Evolutionary conservation across 2,888 invertebrate genomes (phyloP).

Genomic region (Eilema griseolum): DNA sequence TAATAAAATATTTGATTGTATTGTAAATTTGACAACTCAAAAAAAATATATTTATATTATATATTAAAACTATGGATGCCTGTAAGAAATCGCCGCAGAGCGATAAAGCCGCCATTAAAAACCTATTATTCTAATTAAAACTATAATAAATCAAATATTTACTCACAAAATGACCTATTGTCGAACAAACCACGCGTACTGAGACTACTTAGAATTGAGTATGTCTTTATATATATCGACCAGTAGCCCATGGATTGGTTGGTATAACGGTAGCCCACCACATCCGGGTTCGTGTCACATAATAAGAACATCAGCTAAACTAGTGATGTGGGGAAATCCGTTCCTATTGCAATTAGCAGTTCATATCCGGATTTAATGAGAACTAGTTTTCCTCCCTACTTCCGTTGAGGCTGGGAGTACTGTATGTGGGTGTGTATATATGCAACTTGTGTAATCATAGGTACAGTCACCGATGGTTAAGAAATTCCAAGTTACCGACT

Average conservation of each 20-base stretch:
- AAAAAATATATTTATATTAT: no score
- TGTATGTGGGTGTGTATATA: not conserved
- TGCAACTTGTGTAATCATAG: no score
- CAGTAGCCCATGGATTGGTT: slow-evolving; percentile 55
- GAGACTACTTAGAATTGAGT: slow-evolving; percentile 37
- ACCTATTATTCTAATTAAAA: not conserved
- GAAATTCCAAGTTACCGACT: no score
- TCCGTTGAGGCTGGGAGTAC: not conserved
- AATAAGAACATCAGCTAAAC: slow-evolving; percentile 60
- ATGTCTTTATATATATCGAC: slow-evolving; percentile 58
- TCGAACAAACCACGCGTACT: slow-evolving; percentile 33
- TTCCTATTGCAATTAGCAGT: slow-evolving; percentile 16
- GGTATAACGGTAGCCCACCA: slow-evolving; percentile 62
- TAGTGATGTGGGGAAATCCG: slow-evolving; percentile 40
- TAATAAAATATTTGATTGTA: no score
- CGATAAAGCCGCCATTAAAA: no score
- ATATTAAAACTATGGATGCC: no score
- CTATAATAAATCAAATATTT: slow-evolving; percentile 18
- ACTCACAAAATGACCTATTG: slow-evolving; percentile 40
- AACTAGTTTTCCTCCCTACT: slow-evolving; percentile 3
- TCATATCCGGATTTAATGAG: slow-evolving; percentile 12
- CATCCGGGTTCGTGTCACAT: slow-evolving; percentile 70
- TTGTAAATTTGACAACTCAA: no score
- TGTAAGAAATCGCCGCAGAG: no score
- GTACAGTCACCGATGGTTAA: not conserved